Conservation (phyloP, 2,888 invertebrate species). For the Rotaria sp. region DNA sequence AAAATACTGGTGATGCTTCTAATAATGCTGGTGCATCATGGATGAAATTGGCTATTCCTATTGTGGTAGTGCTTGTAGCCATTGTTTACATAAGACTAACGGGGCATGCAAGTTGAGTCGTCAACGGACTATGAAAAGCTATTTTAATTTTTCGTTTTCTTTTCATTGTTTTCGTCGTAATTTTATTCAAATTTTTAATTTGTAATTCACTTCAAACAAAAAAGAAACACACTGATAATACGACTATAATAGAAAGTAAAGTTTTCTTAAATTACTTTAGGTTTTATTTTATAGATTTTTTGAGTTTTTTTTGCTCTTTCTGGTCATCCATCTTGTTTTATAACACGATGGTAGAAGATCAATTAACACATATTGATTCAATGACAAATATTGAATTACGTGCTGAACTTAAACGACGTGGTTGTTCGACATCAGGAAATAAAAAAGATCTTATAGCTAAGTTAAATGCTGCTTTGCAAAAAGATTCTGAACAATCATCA, state of each 20-base stretch:
- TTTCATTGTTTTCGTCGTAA: background rate
- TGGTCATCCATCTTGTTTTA: background rate
- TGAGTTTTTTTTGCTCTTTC: background rate
- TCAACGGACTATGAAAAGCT: background rate
- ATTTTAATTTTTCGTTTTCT: background rate
- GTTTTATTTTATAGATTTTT: no score
- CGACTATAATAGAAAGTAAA: background rate
- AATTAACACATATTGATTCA: background rate
- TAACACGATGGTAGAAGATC: background rate
- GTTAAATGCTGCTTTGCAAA: background rate
- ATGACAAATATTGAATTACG: constrained; percentile 31
- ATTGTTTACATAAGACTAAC: background rate
- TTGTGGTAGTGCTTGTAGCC: background rate
- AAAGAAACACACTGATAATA: no score
- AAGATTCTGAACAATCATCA: background rate
- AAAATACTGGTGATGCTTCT: background rate
- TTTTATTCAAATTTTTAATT: background rate
- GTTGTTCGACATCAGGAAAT: constrained; percentile 33
- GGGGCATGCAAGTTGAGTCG: background rate
- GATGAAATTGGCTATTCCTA: background rate
- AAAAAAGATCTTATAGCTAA: constrained; percentile 40
- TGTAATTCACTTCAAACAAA: background rate
- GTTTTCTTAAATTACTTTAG: no score
- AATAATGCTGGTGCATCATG: no score
- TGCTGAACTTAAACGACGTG: constrained; percentile 34